Evolutionary conservation across 2,888 invertebrate genomes (phyloP), one percentile per base, ranked within the genome.

Genomic region (Acleris sparsana): DNA sequence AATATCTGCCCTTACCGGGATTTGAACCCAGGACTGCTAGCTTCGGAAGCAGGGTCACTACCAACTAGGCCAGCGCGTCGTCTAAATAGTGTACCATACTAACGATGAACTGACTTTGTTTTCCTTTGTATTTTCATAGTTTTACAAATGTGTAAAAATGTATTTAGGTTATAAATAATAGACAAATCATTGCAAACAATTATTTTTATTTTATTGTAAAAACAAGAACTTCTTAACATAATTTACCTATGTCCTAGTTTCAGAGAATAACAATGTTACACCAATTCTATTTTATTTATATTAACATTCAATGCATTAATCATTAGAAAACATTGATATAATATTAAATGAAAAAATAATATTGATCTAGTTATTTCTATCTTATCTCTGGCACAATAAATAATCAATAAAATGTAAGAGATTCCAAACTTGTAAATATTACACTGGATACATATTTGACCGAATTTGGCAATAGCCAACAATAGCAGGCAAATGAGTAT

Each of bases 141-240:
- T 18, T 58, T 59, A 59, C 44, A 6, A 39, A 39, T 53, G 17
- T 58, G 53, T 53, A 58, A n/a, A 58, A 46, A 39, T 55, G 53
- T 48, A 46, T 56, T 5, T 44, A 61, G 49, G 62, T 51, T 53
- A 46, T 49, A 71, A 82, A 79, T 76, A 75, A 80, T 56, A 68
- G 83, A 85, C 72, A 74, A 77, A 71, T 73, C 72, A 72, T 58
- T 70, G 53, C 67, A 70, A 90, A 90, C 89, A 89, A 83, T 87
- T 82, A 87, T 79, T 84, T 85, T 81, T 65, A 84, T 85, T 91
- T 89, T 87, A 86, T 81, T 89, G 84, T 89, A 90, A 87, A 91
- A 89, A 88, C 89, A 86, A n/a, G 77, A 89, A 88, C 77, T 67
- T 72, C 77, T 79, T 88, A 5, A 87, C 83, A 84, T 78, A 83